Base-by-base conservation (phyloP, 2,888 invertebrate species). In the Herminia tarsipennalis region DNA sequence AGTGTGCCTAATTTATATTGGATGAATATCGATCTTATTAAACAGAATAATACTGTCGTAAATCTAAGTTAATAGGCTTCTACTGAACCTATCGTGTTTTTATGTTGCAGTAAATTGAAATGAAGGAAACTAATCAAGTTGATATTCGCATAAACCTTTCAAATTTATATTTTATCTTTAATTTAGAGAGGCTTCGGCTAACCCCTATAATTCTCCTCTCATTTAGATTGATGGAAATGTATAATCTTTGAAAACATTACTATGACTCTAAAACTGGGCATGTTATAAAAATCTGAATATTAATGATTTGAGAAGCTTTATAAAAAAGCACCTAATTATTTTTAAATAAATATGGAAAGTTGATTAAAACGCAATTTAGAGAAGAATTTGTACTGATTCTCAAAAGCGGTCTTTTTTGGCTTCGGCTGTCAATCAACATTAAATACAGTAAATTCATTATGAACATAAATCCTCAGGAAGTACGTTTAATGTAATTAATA, bases 101-200 rank as follows among this genome's bases (percentile, higher is more conserved):
- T 56, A 59, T 59, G 59, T 48, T 52, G 41, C 44, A 62, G 53
- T 65, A 65, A 62, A 62, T 59, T 47, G 51, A 37, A 64, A 64
- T 39, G 62, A 56, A 48, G 64, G 49, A 56, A 61, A 64, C 56
- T 65, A 64, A 65, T 65, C 64, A 64, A 52, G 44, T 62, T 65
- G 52, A 65, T 65, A 64, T 56, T 52, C 56, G 37, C 58, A 56
- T 64, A 61, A 64, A 63, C 32, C 50, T 61, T 35, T 39, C 44
- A 53, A 64, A 61, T 64, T 58, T 38, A 64, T 61, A 57, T 64
- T 58, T 47, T 39, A 53, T 56, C 48, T 50, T 40, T 34, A 61
- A 61, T 53, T 58, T 53, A 36, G 30, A 50, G 43, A 46, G 29
- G 41, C 53, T 47, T 48, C 4, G 50, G n/a, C n/a, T n/a, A 56